Evolutionary conservation across 2,888 invertebrate genomes (phyloP).

Genomic region (Chaitophorus viminalis): DNA sequence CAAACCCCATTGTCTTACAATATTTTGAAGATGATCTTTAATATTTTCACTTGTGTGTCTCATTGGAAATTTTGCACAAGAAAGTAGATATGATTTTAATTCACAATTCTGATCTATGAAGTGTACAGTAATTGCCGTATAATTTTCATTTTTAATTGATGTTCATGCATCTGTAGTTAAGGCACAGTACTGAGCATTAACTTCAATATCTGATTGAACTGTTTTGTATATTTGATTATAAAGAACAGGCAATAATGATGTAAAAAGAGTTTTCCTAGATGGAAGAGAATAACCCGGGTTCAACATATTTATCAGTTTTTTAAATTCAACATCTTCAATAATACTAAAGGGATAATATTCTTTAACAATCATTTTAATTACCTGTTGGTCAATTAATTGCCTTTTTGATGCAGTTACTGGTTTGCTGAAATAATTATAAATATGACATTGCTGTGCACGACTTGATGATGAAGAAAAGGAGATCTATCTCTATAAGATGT

Average conservation of each 20-base stretch:
- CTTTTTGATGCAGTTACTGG: conserved; percentile 22
- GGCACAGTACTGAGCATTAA: conserved; percentile 63
- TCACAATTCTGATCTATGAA: conserved; percentile 64
- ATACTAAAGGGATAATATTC: conserved; percentile 34
- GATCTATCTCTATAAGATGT: conserved; percentile 6
- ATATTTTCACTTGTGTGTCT: conserved; percentile 35
- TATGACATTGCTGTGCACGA: conserved; percentile 15
- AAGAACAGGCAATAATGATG: conserved; percentile 60
- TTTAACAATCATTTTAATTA: conserved; percentile 40
- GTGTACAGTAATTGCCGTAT: conserved; percentile 66
- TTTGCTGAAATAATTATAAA: conserved; percentile 37
- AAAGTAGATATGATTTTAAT: conserved; percentile 64
- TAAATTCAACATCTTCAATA: conserved; percentile 31
- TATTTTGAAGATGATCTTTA: conserved; percentile 23
- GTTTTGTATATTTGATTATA: conserved; percentile 40
- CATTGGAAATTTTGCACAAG: conserved; percentile 59
- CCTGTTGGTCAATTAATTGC: conserved; percentile 34
- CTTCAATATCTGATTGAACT: conserved; percentile 26
- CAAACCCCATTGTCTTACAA: conserved; percentile 54
- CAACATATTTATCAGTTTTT: conserved; percentile 14
- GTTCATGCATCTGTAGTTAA: conserved; percentile 66
- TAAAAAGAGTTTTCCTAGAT: conserved; percentile 61
- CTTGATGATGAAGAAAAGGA: background rate
- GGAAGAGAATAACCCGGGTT: conserved; percentile 54
- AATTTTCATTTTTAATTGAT: conserved; percentile 65